Evolutionary conservation across 1,140 invertebrate species (phyloP).

Genomic region (Cyclargus thomasi): DNA sequence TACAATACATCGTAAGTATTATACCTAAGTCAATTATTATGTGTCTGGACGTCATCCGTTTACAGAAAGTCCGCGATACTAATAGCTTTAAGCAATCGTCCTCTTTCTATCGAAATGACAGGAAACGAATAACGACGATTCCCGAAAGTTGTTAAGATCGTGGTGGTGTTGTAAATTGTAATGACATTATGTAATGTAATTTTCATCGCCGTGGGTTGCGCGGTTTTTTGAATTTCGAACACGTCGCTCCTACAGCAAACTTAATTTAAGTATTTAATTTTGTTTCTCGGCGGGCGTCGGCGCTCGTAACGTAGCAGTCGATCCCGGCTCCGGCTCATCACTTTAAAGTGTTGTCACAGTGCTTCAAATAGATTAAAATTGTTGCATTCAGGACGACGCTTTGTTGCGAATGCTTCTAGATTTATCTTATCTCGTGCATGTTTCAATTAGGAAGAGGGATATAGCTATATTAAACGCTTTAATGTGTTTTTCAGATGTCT

Average conservation of each 20-base stretch:
- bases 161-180: too few relatives aligned
- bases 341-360: background rate
- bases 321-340: background rate
- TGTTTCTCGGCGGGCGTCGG: background rate
- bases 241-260: background rate
- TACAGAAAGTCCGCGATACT: too few relatives aligned
- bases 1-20: slow-evolving; percentile 61
- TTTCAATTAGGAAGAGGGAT: background rate
- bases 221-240: background rate
- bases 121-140: too few relatives aligned
- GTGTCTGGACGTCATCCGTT: background rate
- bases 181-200: background rate
- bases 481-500: too few relatives aligned
- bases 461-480: background rate
- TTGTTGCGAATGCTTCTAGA: background rate
- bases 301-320: background rate
- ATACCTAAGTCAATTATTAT: background rate
- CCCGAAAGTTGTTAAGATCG: too few relatives aligned
- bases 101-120: too few relatives aligned
- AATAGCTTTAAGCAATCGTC: too few relatives aligned
- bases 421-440: background rate
- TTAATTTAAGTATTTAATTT: background rate
- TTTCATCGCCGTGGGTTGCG: background rate
- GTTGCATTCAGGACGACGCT: background rate
- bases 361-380: background rate